These are phyloP conservation scores for Marronus borbonicus DNA, from an alignment of 2,888 invertebrate species.

Conservation along the genomic window DNA sequence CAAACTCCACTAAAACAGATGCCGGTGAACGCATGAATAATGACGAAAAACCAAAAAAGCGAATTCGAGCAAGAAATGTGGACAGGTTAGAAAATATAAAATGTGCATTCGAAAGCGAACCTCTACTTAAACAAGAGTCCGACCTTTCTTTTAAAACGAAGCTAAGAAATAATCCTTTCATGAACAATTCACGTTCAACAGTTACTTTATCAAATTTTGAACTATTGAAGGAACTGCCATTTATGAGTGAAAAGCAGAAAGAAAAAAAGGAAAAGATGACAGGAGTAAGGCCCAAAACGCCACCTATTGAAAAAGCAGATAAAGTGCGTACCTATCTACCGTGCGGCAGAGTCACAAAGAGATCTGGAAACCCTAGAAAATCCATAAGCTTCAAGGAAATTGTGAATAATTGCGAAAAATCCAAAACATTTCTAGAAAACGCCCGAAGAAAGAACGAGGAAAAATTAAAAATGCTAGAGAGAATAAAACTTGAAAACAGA, in stretches of 20 bases:
- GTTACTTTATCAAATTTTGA: conserved; percentile 33
- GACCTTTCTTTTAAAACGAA: conserved; percentile 14
- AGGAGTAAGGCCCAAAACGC: not conserved
- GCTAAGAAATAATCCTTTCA: not conserved
- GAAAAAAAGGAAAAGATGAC: not conserved
- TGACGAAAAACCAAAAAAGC: conserved; percentile 28
- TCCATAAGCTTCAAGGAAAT: conserved; percentile 15
- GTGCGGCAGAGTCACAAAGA: conserved; percentile 14
- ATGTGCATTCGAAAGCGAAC: not conserved
- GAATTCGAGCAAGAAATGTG: conserved; percentile 1
- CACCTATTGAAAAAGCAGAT: not conserved
- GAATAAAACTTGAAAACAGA: conserved; percentile 49
- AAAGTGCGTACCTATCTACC: not conserved
- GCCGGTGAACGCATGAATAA: not conserved
- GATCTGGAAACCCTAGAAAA: not conserved
- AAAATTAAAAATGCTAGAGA: conserved; percentile 38
- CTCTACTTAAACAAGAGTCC: not conserved
- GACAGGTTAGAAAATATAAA: conserved; percentile 8
- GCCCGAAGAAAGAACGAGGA: conserved; percentile 37
- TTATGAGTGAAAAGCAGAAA: conserved; percentile 5
- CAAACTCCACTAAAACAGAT: conserved; percentile 33
- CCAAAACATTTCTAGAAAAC: conserved; percentile 16
- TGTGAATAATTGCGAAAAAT: conserved; percentile 10
- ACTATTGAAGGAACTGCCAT: conserved; percentile 42
- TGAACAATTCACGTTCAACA: not conserved